Base-by-base conservation (phyloP, 2,797 vertebrate species). In the Ciconia nigra region DNA sequence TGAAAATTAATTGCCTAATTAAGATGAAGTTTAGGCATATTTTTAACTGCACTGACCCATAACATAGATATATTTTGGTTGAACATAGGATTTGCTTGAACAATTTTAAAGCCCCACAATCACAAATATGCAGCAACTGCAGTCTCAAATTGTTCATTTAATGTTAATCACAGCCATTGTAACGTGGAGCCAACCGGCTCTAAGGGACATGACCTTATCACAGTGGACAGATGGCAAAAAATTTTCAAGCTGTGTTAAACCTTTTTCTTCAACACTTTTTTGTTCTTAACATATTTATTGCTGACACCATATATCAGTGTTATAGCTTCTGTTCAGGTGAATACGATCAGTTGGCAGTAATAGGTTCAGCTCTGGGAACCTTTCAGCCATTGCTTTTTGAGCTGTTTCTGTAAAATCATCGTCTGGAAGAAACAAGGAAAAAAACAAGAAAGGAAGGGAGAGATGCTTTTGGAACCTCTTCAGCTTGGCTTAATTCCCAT, bases 231-330 rank as follows among this genome's bases (percentile, higher is more conserved):
- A 97, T 84, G 94, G 90, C 67, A 88, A 95, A 93, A 96, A 94
- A 79, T 11, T 29, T 85, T 83, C 84, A 89, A 96, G 72, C 46
- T 8, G 0, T 77, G 83, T 90, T 91, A 90, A 85, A 77, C 72
- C 37, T 78, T 95, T 93, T 85, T 57, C 72, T 94, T 93, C 72
- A 46, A 78, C 79, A 77, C 62, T 57, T 94, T 95, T 95, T 94
- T 93, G 66, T 93, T 93, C 91, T 89, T 95, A 95, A 92, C 73
- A 65, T 95, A 93, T 96, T 97, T 97, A 95, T 88, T 80, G 86
- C 91, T 94, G 90, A 95, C 91, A 93, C 73, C 59, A 35, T 95
- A 96, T 93, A 97, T 96, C 84, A 96, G 15, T 44, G 71, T 94
- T 96, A 90, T 46, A 88, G 81, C 39, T 92, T 62, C 84, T 89